Conservation (phyloP, 2,888 invertebrate species). For the Poecilus cupreus region DNA sequence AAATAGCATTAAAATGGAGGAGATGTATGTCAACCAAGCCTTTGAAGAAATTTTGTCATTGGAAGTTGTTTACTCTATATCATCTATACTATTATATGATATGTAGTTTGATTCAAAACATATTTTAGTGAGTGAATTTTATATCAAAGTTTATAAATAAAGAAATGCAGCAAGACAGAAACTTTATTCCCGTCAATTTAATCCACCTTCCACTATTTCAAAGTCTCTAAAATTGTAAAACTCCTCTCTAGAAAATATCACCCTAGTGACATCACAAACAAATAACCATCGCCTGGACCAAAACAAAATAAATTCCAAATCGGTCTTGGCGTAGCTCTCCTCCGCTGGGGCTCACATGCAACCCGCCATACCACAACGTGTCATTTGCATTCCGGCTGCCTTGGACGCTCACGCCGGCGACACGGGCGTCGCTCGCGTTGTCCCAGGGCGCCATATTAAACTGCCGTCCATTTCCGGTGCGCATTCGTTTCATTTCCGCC, state of each 20-base stretch:
- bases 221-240: not conserved
- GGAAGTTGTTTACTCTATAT: too few relatives aligned
- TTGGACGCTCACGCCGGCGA: not conserved
- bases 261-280: not conserved
- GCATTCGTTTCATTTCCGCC: conserved; percentile 55
- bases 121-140: not conserved
- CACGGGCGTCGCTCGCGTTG: not conserved
- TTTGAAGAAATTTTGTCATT: too few relatives aligned
- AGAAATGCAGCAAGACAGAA: not conserved
- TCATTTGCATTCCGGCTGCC: conserved; percentile 44
- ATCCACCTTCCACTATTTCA: not conserved
- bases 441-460: conserved; percentile 51
- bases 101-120: too few relatives aligned
- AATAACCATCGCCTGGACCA: not conserved
- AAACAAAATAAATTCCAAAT: conserved; percentile 33
- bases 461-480: conserved; percentile 51
- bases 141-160: not conserved
- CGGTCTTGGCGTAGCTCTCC: not conserved
- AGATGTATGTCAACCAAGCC: too few relatives aligned
- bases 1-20: too few relatives aligned
- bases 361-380: conserved; percentile 31
- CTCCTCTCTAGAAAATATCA: not conserved
- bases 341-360: not conserved
- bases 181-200: not conserved
- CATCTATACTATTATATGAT: too few relatives aligned